Evolutionary conservation across 2,888 invertebrate genomes (phyloP), one percentile per base, ranked within the genome.

Genomic region (Synanthedon tipuliformis): DNA sequence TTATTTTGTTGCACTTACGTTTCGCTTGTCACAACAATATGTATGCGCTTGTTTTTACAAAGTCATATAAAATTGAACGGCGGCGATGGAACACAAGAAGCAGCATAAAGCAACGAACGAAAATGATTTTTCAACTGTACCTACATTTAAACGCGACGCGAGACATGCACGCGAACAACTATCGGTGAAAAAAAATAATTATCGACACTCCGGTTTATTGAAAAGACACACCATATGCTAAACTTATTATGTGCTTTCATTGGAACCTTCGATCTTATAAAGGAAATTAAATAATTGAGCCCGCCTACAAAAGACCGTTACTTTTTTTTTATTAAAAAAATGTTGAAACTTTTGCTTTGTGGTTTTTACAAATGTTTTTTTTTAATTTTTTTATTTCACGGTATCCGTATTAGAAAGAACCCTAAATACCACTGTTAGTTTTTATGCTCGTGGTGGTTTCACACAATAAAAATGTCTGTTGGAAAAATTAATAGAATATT

Each of bases 261-360:
- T 71, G 60, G 62, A 64, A 64, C 66, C 66, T 75, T 71, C 66
- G 61, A 66, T 75, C 75, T 75, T 71, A 66, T 66, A 56, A 64
- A 69, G 66, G 65, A 77, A 78, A 77, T 76, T 75, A 68, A 78
- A 78, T 81, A 75, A 74, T 71, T 65, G 62, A 66, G 63, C 62
- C 65, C 64, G 59, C 60, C 60, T 67, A 64, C 64, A 66, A 34
- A 64, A 66, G 59, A 63, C 69, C 69, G 69, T 72, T 70, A 73
- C 45, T 40, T 53, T 55, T 53, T 56, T 60, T 65, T 68, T 68
- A 67, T 69, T 67, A 57, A 52, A 60, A 62, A 58, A 61, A 57
- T 58, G 59, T 58, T 58, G 56, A 58, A 61, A 59, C 61, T 59
- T 59, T 58, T 54, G 50, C 59, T 60, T 61, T 53, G 59, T 62